phyloP scores from a whole-genome alignment of 2,888 invertebrate species.

The Ceratothoa steindachneri region DNA sequence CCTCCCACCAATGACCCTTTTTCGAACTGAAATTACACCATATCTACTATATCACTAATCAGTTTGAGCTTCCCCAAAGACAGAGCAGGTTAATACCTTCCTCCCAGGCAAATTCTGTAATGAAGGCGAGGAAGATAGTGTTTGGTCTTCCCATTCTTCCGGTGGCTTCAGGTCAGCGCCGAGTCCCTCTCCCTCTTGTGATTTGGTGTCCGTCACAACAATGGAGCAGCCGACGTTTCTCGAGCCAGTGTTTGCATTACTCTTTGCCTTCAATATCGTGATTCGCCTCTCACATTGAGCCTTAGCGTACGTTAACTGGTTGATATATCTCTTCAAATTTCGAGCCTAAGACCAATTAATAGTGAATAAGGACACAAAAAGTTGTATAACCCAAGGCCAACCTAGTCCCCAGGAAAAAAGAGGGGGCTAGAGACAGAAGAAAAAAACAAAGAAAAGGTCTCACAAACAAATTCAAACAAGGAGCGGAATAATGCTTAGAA shows the following conservation, averaged over 20 bases:
- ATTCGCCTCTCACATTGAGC: constrained; percentile 74
- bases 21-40: too few relatives aligned
- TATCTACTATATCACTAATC: too few relatives aligned
- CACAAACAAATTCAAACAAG: too few relatives aligned
- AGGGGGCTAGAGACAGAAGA: too few relatives aligned
- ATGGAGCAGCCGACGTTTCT: not conserved
- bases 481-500: too few relatives aligned
- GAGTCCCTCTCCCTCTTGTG: not conserved
- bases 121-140: not conserved
- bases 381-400: too few relatives aligned
- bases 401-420: too few relatives aligned
- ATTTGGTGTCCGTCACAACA: not conserved
- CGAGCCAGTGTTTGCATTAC: not conserved
- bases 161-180: not conserved
- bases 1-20: too few relatives aligned
- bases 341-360: constrained; percentile 68
- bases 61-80: too few relatives aligned
- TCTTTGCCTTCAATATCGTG: constrained; percentile 61
- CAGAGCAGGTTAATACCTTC: too few relatives aligned
- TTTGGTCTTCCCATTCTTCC: not conserved
- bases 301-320: constrained; percentile 74
- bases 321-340: constrained; percentile 77
- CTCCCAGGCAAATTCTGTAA: constrained; percentile 49
- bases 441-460: too few relatives aligned
- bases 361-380: too few relatives aligned